Evolutionary conservation across 2,888 invertebrate genomes (phyloP).

Genomic region (Papilio protenor): DNA sequence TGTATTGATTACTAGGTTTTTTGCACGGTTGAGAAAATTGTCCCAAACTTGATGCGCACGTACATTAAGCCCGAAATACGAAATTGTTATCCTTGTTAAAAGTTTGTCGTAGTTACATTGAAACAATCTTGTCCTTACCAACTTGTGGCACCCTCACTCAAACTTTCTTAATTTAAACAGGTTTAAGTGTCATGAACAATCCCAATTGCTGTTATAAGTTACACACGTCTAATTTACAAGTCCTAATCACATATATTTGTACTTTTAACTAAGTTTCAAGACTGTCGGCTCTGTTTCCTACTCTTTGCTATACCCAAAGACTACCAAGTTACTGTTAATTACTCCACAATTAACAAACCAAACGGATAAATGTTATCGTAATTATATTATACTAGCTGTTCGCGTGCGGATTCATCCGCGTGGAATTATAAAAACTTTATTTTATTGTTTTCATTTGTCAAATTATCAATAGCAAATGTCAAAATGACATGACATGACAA

Average conservation of each 20-base stretch:
- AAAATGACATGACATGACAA: no score
- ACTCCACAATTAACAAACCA: background rate
- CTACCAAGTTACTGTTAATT: background rate
- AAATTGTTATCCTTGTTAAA: conserved; percentile 38
- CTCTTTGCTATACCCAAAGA: background rate
- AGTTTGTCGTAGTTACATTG: conserved; percentile 30
- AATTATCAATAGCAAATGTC: no score
- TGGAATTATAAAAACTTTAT: no score
- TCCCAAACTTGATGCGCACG: background rate
- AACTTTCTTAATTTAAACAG: conserved; percentile 38
- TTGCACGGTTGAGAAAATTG: background rate
- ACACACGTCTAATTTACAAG: conserved; percentile 24
- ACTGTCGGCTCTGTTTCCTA: background rate
- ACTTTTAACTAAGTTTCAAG: conserved; percentile 9
- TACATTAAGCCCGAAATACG: background rate
- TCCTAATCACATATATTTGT: conserved; percentile 21
- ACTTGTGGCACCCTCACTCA: conserved; percentile 30
- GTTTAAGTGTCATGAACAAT: conserved; percentile 34
- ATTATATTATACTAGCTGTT: no score
- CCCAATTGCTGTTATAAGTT: conserved; percentile 18
- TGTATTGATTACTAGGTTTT: background rate
- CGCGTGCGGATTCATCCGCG: no score
- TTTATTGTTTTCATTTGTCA: no score
- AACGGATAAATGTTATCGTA: no score
- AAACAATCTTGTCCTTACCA: conserved; percentile 35